A percentile compares a stretch with the other conserved stretches of the same genome.
Conservation (phyloP, 1,140 invertebrate genomes). For the Rhynchophorus ferrugineus region DNA sequence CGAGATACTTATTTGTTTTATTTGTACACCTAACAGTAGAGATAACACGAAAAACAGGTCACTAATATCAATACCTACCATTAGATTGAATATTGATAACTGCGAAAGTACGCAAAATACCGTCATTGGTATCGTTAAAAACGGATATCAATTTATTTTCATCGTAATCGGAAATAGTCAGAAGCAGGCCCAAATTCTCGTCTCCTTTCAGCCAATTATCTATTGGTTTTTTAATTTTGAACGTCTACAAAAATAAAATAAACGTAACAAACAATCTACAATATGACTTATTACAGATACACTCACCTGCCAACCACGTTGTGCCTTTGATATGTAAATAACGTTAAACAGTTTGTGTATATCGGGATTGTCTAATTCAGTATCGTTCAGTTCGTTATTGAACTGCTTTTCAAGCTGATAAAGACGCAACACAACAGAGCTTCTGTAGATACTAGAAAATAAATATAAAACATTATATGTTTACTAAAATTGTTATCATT, state of each 20-base stretch:
- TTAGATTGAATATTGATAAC: slow-evolving; percentile 26
- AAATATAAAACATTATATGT: too few relatives aligned
- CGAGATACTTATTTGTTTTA: too few relatives aligned
- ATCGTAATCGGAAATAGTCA: slow-evolving; percentile 33
- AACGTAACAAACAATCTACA: too few relatives aligned
- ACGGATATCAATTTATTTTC: slow-evolving; percentile 28
- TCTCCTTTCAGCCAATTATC: slow-evolving; percentile 33
- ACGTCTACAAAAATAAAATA: slow-evolving; percentile 32
- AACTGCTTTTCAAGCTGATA: slow-evolving; percentile 25
- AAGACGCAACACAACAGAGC: slow-evolving; percentile 25
- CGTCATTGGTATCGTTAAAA: slow-evolving; percentile 28
- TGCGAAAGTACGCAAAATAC: slow-evolving; percentile 28
- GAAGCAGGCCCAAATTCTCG: slow-evolving; percentile 30
- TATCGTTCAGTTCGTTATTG: slow-evolving; percentile 24
- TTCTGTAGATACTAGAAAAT: slow-evolving; percentile 21
- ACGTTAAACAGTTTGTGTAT: slow-evolving; percentile 34
- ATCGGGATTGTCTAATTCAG: slow-evolving; percentile 29
- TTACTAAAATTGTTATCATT: too few relatives aligned
- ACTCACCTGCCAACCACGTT: slow-evolving; percentile 34
- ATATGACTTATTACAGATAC: too few relatives aligned
- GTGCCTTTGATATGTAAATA: slow-evolving; percentile 32
- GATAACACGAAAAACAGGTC: too few relatives aligned
- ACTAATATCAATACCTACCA: too few relatives aligned
- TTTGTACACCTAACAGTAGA: too few relatives aligned
- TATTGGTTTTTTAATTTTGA: slow-evolving; percentile 35